phyloP scores from a whole-genome alignment of 2,113 vertebrate species.

The Chloebia gouldiae region DNA sequence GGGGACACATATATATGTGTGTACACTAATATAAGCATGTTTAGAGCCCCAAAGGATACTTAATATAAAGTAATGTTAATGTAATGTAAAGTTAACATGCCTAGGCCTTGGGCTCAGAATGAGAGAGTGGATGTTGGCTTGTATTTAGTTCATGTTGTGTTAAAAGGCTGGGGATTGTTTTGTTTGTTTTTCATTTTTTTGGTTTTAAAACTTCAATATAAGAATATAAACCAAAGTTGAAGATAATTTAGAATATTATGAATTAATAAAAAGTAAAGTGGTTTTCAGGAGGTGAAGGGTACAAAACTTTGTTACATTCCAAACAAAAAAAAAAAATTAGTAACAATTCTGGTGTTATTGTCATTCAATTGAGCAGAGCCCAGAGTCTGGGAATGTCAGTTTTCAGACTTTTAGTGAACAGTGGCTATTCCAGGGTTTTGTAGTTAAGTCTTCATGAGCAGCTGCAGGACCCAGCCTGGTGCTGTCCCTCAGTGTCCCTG shows the following conservation, averaged over 20 bases:
- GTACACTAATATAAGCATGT: not conserved
- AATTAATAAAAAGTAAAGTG: not conserved
- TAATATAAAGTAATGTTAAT: not conserved
- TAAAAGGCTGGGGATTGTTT: not conserved
- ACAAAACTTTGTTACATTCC: not conserved
- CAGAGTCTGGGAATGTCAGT: not conserved
- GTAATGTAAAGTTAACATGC: not conserved
- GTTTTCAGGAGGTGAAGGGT: not conserved
- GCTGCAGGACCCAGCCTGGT: fast-evolving
- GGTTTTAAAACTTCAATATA: not conserved
- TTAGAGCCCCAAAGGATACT: not conserved
- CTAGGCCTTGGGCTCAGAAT: not conserved
- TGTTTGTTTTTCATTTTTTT: not conserved
- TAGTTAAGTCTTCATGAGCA: not conserved
- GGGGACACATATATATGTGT: not conserved
- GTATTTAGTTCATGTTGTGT: not conserved
- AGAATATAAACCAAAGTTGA: not conserved
- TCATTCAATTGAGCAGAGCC: not conserved
- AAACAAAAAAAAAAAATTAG: not conserved
- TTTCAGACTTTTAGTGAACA: not conserved
- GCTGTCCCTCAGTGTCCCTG: not conserved
- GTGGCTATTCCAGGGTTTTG: not conserved
- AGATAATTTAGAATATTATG: not conserved
- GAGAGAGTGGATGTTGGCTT: not conserved
- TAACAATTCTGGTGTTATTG: not conserved